Percentiles rank a stretch among this genome's conserved stretches.
Conservation (phyloP, 92 coral and sea anemone species). For the Micromussa lordhowensis region DNA sequence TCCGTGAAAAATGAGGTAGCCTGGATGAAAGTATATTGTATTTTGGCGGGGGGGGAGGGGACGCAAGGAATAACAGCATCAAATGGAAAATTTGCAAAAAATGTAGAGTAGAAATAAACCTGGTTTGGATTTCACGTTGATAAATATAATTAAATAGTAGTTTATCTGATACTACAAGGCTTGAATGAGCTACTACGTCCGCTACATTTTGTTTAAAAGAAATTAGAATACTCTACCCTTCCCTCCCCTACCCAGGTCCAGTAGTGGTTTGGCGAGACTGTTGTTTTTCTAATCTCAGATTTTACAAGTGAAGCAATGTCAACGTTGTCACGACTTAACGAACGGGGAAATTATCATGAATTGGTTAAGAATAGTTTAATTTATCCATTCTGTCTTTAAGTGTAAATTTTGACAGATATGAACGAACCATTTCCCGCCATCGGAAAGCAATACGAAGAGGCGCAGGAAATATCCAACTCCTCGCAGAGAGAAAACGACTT, state of each 20-base stretch:
- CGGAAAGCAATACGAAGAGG: conserved; percentile 10
- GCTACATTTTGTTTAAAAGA: neutral
- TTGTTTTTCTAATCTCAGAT: neutral
- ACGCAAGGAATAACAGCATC: neutral
- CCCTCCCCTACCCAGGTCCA: neutral
- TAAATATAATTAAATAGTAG: neutral
- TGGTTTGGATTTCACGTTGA: neutral
- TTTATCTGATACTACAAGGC: neutral
- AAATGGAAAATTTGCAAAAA: neutral
- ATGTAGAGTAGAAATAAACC: neutral
- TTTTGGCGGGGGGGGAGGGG: neutral
- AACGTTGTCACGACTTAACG: neutral
- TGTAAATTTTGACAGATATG: conserved; percentile 22
- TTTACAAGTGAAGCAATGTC: neutral
- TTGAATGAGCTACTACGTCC: neutral
- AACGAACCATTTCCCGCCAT: conserved; percentile 34
- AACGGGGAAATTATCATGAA: neutral
- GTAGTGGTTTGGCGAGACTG: neutral
- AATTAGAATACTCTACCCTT: neutral
- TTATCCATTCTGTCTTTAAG: neutral
- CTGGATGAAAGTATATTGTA: neutral
- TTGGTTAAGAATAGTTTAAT: neutral
- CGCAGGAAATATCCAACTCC: conserved; percentile 30
- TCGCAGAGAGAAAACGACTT: conserved; percentile 18
- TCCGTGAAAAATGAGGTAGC: neutral